Percentiles rank a stretch among this genome's conserved stretches.
These are phyloP conservation scores for Drosophila pseudoobscura DNA, from an alignment of 1,140 invertebrate species.

Conservation along the genomic window DNA sequence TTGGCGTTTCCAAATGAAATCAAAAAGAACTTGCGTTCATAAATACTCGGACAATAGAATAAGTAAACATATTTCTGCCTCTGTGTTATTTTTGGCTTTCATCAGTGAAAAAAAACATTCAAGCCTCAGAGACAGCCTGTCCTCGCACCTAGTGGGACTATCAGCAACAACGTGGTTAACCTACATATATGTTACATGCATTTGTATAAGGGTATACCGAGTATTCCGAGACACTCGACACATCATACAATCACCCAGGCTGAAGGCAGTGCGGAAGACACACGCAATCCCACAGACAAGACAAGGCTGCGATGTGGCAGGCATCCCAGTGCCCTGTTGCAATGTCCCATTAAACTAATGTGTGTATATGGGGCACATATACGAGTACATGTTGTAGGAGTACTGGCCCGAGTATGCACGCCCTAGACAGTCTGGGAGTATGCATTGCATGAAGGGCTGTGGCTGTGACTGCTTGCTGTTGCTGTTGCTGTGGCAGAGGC, in stretches of 20 bases:
- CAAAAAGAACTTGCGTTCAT: too few relatives aligned
- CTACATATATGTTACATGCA: too few relatives aligned
- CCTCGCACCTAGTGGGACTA: too few relatives aligned
- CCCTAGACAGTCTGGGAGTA: slow-evolving; percentile 6
- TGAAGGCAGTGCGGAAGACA: slow-evolving; percentile 6
- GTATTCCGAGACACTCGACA: too few relatives aligned
- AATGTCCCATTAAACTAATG: slow-evolving; percentile 73
- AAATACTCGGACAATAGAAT: too few relatives aligned
- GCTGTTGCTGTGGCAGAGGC: not conserved
- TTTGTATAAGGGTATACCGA: too few relatives aligned
- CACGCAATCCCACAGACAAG: slow-evolving; percentile 14
- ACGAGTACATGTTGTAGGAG: not conserved
- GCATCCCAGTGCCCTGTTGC: slow-evolving; percentile 35
- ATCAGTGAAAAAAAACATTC: too few relatives aligned
- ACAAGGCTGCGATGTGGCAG: slow-evolving; percentile 6
- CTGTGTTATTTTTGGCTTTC: too few relatives aligned
- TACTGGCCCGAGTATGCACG: slow-evolving; percentile 11
- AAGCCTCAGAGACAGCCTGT: too few relatives aligned
- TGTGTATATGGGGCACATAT: slow-evolving; percentile 18
- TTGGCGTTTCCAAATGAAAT: too few relatives aligned
- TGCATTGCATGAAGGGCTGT: slow-evolving; percentile 12
- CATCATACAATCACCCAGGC: slow-evolving; percentile 2
- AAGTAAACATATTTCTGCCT: too few relatives aligned
- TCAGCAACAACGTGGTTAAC: too few relatives aligned
- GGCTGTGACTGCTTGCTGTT: slow-evolving; percentile 8